Evolutionary conservation across 2,113 vertebrate genomes (phyloP).

Genomic region (Gulo gulo): DNA sequence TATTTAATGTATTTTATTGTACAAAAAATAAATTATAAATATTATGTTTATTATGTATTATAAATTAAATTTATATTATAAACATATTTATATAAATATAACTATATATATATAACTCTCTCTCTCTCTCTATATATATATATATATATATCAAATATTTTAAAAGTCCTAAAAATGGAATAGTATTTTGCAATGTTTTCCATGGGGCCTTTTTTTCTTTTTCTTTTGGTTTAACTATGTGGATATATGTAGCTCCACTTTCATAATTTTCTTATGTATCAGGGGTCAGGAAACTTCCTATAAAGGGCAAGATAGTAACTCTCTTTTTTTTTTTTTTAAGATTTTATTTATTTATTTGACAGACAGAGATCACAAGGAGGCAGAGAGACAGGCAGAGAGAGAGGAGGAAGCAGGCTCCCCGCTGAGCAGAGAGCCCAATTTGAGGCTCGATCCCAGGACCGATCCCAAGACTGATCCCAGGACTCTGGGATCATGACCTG

Average conservation of each 20-base stretch:
- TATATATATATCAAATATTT: neutral
- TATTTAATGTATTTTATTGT: neutral
- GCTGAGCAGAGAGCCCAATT: too few species aligned
- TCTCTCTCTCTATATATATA: neutral
- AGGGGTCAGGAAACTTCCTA: neutral
- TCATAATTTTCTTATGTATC: neutral
- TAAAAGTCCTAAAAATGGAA: neutral
- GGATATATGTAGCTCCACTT: neutral
- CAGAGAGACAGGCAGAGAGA: too few species aligned
- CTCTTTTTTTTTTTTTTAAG: neutral
- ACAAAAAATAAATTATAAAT: neutral
- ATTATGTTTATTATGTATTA: neutral
- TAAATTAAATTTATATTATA: neutral
- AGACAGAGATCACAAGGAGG: too few species aligned
- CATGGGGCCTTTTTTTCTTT: neutral
- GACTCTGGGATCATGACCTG: too few species aligned
- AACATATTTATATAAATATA: neutral
- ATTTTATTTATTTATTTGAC: too few species aligned
- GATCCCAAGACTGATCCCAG: too few species aligned
- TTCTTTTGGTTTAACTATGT: neutral
- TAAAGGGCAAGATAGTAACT: neutral
- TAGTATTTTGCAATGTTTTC: neutral
- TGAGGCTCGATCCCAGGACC: too few species aligned
- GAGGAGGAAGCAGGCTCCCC: too few species aligned
- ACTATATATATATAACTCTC: neutral